Conservation (phyloP, 2,113 vertebrate species). For the Emydocephalus ijimae region DNA sequence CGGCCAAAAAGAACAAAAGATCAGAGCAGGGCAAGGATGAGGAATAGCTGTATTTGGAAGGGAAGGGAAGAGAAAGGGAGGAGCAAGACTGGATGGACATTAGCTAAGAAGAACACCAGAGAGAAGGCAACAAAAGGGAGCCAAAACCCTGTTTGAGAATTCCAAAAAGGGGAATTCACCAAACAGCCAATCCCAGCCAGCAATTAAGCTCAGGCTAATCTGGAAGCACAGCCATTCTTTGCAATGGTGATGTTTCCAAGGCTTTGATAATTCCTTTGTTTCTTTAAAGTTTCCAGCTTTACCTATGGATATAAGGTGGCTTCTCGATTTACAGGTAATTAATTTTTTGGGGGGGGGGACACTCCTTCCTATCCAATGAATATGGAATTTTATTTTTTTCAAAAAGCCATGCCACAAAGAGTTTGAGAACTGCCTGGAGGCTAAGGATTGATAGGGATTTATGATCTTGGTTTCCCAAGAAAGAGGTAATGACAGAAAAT, state of each 20-base stretch:
- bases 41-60: neutral
- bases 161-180: neutral
- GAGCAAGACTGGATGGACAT: neutral
- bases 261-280: neutral
- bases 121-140: neutral
- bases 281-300: neutral
- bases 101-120: neutral
- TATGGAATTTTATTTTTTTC: neutral
- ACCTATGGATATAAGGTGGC: neutral
- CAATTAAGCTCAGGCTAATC: neutral
- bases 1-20: neutral
- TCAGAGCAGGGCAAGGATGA: neutral
- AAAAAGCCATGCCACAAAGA: neutral
- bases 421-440: neutral
- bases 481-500: neutral
- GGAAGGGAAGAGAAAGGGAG: neutral
- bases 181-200: neutral
- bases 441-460: neutral
- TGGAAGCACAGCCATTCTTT: neutral
- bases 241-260: neutral
- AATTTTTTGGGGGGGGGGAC: neutral
- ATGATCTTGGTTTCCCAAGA: neutral
- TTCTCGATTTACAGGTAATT: neutral
- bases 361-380: neutral
- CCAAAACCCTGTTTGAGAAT: neutral